Evolutionary conservation across 2,888 invertebrate species (phyloP), one percentile per base, ranked within the genome.

Genomic region (Drosophila peninsularis): DNA sequence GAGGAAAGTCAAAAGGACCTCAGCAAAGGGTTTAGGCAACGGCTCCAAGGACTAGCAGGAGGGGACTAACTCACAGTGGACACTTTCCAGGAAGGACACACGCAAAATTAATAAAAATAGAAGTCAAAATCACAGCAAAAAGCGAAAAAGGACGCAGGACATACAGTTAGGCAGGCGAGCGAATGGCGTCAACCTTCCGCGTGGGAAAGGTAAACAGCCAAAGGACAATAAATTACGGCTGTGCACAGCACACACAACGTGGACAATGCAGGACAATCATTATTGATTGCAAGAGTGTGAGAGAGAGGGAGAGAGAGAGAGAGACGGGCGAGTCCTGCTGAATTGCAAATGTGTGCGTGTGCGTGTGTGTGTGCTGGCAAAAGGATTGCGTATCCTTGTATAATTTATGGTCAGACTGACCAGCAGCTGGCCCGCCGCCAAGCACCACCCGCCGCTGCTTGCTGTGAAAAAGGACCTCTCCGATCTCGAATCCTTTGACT

Each of bases 201-300:
- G 84, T 89, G 88, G 86, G 88, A 88, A 83, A 85, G 69, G 69
- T 55, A 88, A 86, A 86, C 75, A 71, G 71, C 60, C 67, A 56
- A 55, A 73, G 67, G 61, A 78, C 74, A 72, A 83, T 82, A 83
- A 83, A 88, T 84, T 72, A 88, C 76, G 60, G 65, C 68, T 64
- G 81, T 64, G 79, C 55, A 75, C 42, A 50, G 64, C 41, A 58
- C 49, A 34, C 49, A 50, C 50, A 13, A 47, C 17, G 45, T 57
- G 69, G 62, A 82, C 88, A 88, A 88, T 83, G 78, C 73, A 68
- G 63, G 63, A 75, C 87, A 75, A 80, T 82, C 70, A 83, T 88
- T 74, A 84, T 76, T 66, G 82, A 78, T 74, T 70, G 66, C 58
- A 64, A 17, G 17, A 24, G 19, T 14, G 14, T 13, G 21, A 21